A percentile compares a stretch with the other conserved stretches of the same genome.
These are phyloP conservation scores for Stomorhina lunata DNA, from an alignment of 2,888 invertebrate genomes.

Conservation along the genomic window DNA sequence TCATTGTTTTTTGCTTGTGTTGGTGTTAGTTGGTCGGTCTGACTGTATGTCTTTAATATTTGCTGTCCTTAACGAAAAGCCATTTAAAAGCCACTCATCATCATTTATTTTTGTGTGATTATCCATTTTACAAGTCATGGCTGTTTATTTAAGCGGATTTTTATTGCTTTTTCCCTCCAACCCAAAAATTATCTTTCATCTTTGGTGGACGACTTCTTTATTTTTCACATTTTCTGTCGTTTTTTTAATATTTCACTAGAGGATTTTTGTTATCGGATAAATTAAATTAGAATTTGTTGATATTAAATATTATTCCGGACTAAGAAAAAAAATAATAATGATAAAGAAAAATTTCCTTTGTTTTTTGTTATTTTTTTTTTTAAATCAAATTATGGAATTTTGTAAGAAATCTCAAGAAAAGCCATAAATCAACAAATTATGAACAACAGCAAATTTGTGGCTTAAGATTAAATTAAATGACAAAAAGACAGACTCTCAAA, in stretches of 20 bases:
- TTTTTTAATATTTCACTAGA: background rate
- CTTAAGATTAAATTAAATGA: no score
- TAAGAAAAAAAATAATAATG: background rate
- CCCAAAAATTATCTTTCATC: background rate
- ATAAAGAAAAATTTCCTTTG: background rate
- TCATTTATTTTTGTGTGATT: slow-evolving; percentile 55
- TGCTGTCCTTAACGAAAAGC: slow-evolving; percentile 50
- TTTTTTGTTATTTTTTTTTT: background rate
- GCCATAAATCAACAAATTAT: background rate
- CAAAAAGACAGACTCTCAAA: no score
- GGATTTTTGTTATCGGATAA: slow-evolving; percentile 13
- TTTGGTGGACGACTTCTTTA: background rate
- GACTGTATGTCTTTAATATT: no score
- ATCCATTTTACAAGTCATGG: slow-evolving; percentile 61
- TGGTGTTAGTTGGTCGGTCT: no score
- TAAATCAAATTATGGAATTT: background rate
- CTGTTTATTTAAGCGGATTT: slow-evolving; percentile 58
- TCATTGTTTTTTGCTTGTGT: background rate
- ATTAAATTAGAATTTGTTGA: slow-evolving; percentile 51
- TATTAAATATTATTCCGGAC: slow-evolving; percentile 12
- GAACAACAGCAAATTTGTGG: no score
- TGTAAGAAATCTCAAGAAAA: background rate
- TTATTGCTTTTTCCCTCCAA: slow-evolving; percentile 19
- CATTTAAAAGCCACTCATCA: slow-evolving; percentile 57
- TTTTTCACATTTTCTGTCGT: background rate